These are phyloP conservation scores for Champsocephalus esox DNA, from an alignment of 2,797 vertebrate genomes.

Conservation along the genomic window DNA sequence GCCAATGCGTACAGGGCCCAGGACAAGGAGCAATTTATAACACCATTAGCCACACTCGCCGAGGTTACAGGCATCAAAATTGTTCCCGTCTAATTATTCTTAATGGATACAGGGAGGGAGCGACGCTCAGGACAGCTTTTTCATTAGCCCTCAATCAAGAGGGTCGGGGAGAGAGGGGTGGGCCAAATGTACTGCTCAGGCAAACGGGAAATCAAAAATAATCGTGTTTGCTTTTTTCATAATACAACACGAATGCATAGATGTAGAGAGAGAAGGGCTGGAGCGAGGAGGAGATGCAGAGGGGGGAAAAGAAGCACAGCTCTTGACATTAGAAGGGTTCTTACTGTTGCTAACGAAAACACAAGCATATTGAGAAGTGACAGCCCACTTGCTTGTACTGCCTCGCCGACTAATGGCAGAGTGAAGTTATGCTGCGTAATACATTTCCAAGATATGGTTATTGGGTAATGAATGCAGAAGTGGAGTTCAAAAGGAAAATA, in stretches of 20 bases:
- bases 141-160: conserved; percentile 99
- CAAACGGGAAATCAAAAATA: conserved; percentile 93
- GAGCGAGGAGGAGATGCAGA: conserved; percentile 29
- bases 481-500: conserved; percentile 66
- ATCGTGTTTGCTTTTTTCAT: conserved; percentile 91
- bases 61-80: conserved; percentile 99
- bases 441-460: conserved; percentile 68
- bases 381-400: conserved; percentile 79
- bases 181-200: conserved; percentile 95
- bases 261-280: conserved; percentile 29
- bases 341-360: conserved; percentile 58
- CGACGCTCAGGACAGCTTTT: conserved; percentile 99
- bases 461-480: conserved; percentile 80
- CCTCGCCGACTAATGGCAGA: conserved; percentile 75
- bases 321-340: conserved; percentile 63
- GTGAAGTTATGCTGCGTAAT: conserved; percentile 73
- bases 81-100: conserved; percentile 99
- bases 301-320: conserved; percentile 54
- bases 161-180: conserved; percentile 85
- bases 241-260: conserved; percentile 76
- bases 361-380: conserved; percentile 65
- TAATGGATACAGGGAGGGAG: conserved; percentile 99
- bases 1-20: conserved; percentile 90
- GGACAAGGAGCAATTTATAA: conserved; percentile 99
- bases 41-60: conserved; percentile 99